Percentiles rank a stretch among this genome's conserved stretches.
phyloP scores from a whole-genome alignment of 2,113 vertebrate genomes.

The Sakesphorus luctuosus region DNA sequence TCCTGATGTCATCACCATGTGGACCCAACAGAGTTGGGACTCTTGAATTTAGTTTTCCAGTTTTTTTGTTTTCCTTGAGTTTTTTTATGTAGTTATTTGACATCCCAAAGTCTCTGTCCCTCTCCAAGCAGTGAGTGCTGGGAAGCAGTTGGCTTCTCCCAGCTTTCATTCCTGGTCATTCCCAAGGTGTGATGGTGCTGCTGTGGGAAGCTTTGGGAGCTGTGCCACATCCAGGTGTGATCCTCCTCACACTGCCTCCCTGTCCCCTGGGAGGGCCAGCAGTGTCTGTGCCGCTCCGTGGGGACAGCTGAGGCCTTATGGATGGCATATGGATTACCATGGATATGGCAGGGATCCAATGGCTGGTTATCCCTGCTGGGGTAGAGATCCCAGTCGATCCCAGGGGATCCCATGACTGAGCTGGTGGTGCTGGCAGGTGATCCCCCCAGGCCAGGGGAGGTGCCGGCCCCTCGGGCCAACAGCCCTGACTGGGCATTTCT shows the following conservation, averaged over 20 bases:
- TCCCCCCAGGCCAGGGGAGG: neutral
- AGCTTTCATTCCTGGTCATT: neutral
- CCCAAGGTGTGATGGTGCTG: neutral
- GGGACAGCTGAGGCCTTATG: accelerated
- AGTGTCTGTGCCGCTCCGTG: accelerated
- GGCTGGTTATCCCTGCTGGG: neutral
- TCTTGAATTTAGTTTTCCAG: neutral
- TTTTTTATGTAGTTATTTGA: neutral
- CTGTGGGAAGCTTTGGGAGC: neutral
- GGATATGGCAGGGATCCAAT: neutral
- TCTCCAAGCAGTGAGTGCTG: neutral
- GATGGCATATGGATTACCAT: neutral
- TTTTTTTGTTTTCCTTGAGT: neutral
- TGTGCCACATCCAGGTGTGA: neutral
- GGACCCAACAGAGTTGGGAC: accelerated
- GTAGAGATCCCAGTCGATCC: neutral
- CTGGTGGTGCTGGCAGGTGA: accelerated
- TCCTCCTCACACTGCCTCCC: neutral
- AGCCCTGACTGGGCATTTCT: neutral
- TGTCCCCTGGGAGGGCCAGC: neutral
- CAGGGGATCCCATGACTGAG: neutral
- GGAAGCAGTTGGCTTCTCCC: neutral
- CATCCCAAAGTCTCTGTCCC: accelerated
- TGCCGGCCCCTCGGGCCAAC: accelerated
- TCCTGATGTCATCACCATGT: accelerated